Evolutionary conservation across 92 coral and sea anemone species (phyloP).

Genomic region (Phenganax marumi): DNA sequence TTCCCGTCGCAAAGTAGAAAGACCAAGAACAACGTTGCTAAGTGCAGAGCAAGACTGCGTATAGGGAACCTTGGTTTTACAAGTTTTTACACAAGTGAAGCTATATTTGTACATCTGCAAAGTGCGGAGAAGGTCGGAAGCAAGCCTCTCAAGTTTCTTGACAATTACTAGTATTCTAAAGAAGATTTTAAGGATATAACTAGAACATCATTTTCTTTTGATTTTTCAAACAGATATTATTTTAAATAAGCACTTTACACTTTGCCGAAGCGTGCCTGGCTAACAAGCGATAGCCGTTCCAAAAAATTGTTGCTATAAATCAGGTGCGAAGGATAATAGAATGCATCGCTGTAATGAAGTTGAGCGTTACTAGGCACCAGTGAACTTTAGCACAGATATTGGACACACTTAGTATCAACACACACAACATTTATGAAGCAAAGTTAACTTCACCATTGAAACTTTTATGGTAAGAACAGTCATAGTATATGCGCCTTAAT

Average conservation of each 20-base stretch:
- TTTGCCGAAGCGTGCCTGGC: background rate
- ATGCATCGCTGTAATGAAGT: background rate
- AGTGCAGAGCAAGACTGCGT: background rate
- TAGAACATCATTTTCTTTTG: conserved; percentile 4
- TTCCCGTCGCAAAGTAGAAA: background rate
- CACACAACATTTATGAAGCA: no score
- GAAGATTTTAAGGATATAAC: background rate
- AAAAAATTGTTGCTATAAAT: background rate
- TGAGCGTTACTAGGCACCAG: no score
- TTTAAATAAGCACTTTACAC: conserved; percentile 3
- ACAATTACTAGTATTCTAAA: conserved; percentile 4
- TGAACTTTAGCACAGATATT: no score
- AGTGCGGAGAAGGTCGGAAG: background rate
- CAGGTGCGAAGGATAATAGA: background rate
- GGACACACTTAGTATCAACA: no score
- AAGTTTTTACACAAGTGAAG: background rate
- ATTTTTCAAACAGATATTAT: background rate
- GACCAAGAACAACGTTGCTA: background rate
- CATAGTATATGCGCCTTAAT: no score
- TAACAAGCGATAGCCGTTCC: background rate
- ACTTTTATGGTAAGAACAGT: no score
- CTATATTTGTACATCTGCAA: background rate
- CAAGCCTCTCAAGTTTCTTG: background rate
- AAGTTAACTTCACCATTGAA: no score
- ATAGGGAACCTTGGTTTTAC: background rate